Percentiles rank a stretch among this genome's conserved stretches.
Conservation (phyloP, 1,140 invertebrate species). For the Caerostris darwini region DNA sequence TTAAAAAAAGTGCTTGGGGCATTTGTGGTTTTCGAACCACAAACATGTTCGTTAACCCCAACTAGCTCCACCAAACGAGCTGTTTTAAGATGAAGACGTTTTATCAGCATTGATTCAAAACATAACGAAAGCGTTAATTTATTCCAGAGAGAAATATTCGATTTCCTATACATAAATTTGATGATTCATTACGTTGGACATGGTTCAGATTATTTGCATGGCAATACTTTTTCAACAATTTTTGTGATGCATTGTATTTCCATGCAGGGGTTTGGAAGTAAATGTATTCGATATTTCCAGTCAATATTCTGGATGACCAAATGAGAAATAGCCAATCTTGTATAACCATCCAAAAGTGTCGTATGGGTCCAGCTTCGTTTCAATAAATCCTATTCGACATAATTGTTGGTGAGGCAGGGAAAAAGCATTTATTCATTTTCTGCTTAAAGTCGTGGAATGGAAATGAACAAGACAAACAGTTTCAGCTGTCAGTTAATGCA, state of each 20-base stretch:
- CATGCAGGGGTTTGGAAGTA: background rate
- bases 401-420: background rate
- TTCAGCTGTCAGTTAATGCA: no score
- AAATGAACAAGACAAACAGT: background rate
- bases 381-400: background rate
- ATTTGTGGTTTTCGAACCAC: slow-evolving; percentile 5
- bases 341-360: slow-evolving; percentile 16
- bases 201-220: slow-evolving; percentile 29
- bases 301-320: slow-evolving; percentile 20
- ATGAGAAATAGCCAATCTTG: background rate
- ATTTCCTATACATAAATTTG: slow-evolving; percentile 32
- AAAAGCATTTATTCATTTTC: background rate
- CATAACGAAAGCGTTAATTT: background rate
- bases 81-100: slow-evolving; percentile 5
- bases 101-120: background rate
- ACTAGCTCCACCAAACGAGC: background rate
- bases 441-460: background rate
- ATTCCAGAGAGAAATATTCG: background rate
- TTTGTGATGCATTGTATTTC: background rate
- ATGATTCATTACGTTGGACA: background rate
- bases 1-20: background rate
- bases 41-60: background rate
- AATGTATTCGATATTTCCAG: slow-evolving; percentile 16
- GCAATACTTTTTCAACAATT: slow-evolving; percentile 12
- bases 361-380: background rate